phyloP scores from a whole-genome alignment of 2,888 invertebrate species.

The Ormyrus rosae region DNA sequence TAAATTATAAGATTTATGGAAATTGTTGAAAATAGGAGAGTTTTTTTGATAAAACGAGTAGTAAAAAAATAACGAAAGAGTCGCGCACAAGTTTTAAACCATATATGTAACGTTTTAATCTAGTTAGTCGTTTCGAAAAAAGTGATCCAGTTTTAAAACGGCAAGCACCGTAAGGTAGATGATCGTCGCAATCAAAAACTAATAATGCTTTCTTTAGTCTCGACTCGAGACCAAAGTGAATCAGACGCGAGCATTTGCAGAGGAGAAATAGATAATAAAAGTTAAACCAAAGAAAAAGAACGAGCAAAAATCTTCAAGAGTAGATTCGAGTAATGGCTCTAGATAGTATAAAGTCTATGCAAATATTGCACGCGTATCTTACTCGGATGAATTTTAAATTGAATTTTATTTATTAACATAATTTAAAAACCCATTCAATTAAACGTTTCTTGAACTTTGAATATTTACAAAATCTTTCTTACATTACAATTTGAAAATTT shows the following conservation, averaged over 20 bases:
- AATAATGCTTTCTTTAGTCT: conserved; percentile 73
- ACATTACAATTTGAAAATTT: no score
- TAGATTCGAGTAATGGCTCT: conserved; percentile 22
- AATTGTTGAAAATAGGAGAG: no score
- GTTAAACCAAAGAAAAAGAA: conserved; percentile 58
- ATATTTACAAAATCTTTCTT: no score
- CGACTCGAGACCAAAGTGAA: conserved; percentile 71
- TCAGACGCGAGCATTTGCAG: conserved; percentile 69
- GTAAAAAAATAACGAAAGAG: not conserved
- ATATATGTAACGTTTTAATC: not conserved
- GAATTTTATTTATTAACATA: no score
- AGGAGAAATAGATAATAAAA: conserved; percentile 60
- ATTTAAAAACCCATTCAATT: no score
- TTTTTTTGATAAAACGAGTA: not conserved
- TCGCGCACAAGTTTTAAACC: conserved; percentile 9
- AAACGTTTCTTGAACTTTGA: no score
- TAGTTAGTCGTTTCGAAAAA: conserved; percentile 12
- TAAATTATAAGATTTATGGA: no score
- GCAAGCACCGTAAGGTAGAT: conserved; percentile 59
- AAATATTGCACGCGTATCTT: no score
- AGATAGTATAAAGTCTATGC: not conserved
- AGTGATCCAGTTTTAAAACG: conserved; percentile 62
- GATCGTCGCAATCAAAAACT: conserved; percentile 55
- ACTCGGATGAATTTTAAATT: no score
- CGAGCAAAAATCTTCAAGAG: conserved; percentile 37